Evolutionary conservation across 2,888 invertebrate species (phyloP).

Genomic region (Cantharis rufa): DNA sequence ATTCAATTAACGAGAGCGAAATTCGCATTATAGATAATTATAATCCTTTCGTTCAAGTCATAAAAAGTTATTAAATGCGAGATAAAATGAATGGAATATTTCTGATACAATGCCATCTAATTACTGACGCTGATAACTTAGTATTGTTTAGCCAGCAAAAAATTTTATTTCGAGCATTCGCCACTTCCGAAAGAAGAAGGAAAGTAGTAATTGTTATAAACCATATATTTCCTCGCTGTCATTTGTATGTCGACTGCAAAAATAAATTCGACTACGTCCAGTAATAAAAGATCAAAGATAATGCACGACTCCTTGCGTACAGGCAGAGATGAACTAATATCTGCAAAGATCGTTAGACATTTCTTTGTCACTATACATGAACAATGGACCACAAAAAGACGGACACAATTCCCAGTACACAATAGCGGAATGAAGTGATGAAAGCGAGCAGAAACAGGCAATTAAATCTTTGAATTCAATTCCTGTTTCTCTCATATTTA

Average conservation of each 20-base stretch:
- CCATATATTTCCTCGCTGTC: background rate
- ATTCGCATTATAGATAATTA: background rate
- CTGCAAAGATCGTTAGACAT: slow-evolving; percentile 31
- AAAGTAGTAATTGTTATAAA: slow-evolving; percentile 2
- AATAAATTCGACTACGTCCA: slow-evolving; percentile 18
- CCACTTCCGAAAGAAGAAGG: background rate
- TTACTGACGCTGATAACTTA: background rate
- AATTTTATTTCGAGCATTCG: background rate
- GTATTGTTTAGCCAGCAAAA: background rate
- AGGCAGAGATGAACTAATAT: slow-evolving; percentile 32
- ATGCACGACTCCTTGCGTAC: slow-evolving; percentile 19
- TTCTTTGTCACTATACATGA: slow-evolving; percentile 35
- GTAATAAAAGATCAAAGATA: slow-evolving; percentile 22
- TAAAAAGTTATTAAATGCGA: background rate
- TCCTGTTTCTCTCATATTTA: slow-evolving; percentile 15
- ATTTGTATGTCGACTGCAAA: background rate
- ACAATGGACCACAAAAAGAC: slow-evolving; percentile 34
- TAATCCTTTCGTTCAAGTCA: background rate
- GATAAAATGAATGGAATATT: background rate
- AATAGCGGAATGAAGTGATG: slow-evolving; percentile 39
- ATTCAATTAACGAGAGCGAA: background rate
- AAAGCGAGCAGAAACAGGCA: slow-evolving; percentile 40
- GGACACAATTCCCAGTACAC: slow-evolving; percentile 27
- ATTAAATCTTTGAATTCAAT: slow-evolving; percentile 31
- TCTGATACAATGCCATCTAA: background rate